Base-by-base conservation (phyloP, 2,797 vertebrate genomes). In the Moxostoma hubbsi region DNA sequence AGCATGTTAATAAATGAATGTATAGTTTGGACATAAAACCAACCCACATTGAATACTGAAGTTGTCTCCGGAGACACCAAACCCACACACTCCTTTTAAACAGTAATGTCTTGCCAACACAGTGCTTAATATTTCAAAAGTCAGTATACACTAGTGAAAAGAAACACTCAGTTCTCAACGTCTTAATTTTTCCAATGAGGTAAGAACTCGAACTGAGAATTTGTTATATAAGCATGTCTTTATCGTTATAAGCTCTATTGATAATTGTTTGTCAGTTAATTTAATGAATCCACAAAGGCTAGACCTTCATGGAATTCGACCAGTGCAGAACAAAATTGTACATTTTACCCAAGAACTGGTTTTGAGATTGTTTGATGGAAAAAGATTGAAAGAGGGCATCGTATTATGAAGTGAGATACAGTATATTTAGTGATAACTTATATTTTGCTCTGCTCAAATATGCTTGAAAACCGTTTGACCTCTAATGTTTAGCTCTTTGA, bases 11-110 rank as follows among this genome's bases (percentile, higher is more conserved):
- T 75, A 53, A 64, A 68, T 45, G 54, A 15, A 2, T 24, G 24
- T n/a, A 63, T 47, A 80, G 71, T 54, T 50, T 69, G 43, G 50
- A 69, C 64, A 75, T 75, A 57, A 75, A 36, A 36, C 36, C 36
- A 36, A 36, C 59, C 67, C 51, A 65, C 72, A n/a, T 53, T 12
- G 3, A 68, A 49, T 81, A 83, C 70, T 84, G 75, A 79, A 55
- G 76, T 86, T 87, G 88, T 90, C 86, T 51, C 70, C 45, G 79
- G 76, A 86, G 57, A 86, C 79, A 85, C 58, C 79, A 64, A 64
- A 69, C 84, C 69, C 55, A 80, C 75, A 70, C 83, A 79, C 18
- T 73, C 69, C 58, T 58, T 81, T 82, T 79, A 81, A 73, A 78
- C 82, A 64, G 82, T 71, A 71, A 59, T 68, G 55, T 77, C 82